Conservation (phyloP, 2,113 vertebrate genomes). For the Caloenas nicobarica region DNA sequence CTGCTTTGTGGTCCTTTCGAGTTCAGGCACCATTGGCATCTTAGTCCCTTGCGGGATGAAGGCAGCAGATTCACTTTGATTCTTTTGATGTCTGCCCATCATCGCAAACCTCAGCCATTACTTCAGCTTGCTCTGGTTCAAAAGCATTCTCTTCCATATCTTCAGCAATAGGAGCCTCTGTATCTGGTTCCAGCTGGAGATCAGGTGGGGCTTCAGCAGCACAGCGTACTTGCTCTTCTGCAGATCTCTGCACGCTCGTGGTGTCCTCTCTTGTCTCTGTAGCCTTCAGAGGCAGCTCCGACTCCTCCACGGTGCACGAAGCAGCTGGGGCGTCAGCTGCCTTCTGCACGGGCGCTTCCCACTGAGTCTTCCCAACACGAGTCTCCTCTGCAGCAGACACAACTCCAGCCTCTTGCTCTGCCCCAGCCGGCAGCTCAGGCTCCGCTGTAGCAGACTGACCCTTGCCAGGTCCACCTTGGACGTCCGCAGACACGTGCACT, state of each 20-base stretch:
- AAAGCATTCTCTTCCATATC: background rate
- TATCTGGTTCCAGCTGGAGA: background rate
- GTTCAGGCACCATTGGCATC: background rate
- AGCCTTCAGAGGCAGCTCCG: background rate
- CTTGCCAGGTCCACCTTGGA: background rate
- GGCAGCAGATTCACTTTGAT: background rate
- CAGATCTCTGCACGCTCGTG: background rate
- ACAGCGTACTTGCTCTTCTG: background rate
- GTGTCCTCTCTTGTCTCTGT: background rate
- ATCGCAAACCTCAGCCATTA: background rate
- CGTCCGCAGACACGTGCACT: constrained; percentile 2
- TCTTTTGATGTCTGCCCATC: background rate
- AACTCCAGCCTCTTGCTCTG: background rate
- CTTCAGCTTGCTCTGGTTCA: background rate
- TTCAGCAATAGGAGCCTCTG: background rate
- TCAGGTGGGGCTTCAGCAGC: background rate
- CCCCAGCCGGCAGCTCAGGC: fast-evolving
- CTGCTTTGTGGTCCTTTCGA: background rate
- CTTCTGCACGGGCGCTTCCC: background rate
- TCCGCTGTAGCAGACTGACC: fast-evolving
- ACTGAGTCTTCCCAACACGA: background rate
- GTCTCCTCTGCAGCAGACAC: fast-evolving
- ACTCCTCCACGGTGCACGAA: fast-evolving
- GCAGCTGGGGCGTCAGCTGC: background rate
- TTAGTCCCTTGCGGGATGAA: background rate